Percentiles rank a stretch among this genome's conserved stretches.
Conservation (phyloP, 2,888 invertebrate species). For the Caradrina clavipalpis region DNA sequence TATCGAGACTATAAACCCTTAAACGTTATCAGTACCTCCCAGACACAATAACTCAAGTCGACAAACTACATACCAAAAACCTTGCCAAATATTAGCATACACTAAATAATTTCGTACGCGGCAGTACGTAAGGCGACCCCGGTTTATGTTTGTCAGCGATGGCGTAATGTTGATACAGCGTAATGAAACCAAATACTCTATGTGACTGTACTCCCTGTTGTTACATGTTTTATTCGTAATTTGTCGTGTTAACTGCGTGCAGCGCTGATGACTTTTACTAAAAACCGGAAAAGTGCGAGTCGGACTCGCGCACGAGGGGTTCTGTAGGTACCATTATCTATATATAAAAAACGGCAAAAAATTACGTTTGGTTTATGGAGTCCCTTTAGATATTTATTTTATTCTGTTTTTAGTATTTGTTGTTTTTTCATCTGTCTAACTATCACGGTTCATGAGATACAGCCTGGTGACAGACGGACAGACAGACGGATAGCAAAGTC, state of each 20-base stretch:
- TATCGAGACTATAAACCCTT: constrained; percentile 57
- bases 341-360: too few species aligned
- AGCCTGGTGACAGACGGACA: too few species aligned
- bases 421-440: too few species aligned
- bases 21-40: constrained; percentile 64
- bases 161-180: constrained; percentile 70
- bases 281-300: too few species aligned
- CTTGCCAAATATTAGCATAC: constrained; percentile 72
- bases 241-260: constrained; percentile 36
- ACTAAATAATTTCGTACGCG: constrained; percentile 70
- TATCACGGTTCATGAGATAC: too few species aligned
- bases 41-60: constrained; percentile 66
- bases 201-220: constrained; percentile 42
- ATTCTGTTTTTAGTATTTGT: too few species aligned
- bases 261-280: constrained; percentile 35
- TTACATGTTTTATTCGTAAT: constrained; percentile 56
- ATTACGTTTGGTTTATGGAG: too few species aligned
- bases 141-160: constrained; percentile 62
- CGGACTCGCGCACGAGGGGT: too few species aligned
- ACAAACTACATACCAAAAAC: constrained; percentile 71
- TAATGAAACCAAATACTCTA: constrained; percentile 76
- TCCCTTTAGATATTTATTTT: too few species aligned
- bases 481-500: too few species aligned
- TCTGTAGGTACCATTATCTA: too few species aligned
- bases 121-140: constrained; percentile 60